phyloP scores from a whole-genome alignment of 2,797 vertebrate species.

The Acanthornis magna region DNA sequence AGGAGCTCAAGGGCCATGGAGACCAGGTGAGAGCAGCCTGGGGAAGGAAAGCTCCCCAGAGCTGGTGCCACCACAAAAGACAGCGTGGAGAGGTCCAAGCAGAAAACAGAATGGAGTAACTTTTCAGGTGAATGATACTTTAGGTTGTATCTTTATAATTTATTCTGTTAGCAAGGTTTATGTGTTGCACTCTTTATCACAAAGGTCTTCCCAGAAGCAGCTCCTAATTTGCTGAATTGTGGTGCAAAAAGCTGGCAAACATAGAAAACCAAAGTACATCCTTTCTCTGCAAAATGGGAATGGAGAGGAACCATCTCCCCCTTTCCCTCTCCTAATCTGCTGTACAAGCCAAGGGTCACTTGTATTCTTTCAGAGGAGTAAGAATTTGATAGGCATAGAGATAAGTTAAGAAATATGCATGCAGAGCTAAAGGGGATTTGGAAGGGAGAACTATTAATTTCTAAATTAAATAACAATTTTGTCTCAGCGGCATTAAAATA shows the following conservation, averaged over 20 bases:
- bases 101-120: neutral
- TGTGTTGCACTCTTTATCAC: neutral
- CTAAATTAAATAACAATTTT: constrained; percentile 35
- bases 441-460: constrained; percentile 31
- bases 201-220: neutral
- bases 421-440: neutral
- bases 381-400: neutral
- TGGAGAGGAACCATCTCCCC: neutral
- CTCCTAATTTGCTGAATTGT: neutral
- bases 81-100: rapidly evolving
- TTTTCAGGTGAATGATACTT: neutral
- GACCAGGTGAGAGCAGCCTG: neutral
- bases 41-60: neutral
- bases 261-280: neutral
- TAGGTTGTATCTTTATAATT: neutral
- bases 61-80: neutral
- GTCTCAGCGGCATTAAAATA: neutral
- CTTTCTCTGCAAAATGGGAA: neutral
- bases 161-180: neutral
- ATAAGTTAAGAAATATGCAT: constrained; percentile 18
- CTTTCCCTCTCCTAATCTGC: neutral
- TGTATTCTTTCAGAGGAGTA: neutral
- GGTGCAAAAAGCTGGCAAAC: neutral
- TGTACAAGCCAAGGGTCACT: neutral
- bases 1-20: neutral